phyloP scores from a whole-genome alignment of 1,140 invertebrate species.

The Hyles euphorbiae region DNA sequence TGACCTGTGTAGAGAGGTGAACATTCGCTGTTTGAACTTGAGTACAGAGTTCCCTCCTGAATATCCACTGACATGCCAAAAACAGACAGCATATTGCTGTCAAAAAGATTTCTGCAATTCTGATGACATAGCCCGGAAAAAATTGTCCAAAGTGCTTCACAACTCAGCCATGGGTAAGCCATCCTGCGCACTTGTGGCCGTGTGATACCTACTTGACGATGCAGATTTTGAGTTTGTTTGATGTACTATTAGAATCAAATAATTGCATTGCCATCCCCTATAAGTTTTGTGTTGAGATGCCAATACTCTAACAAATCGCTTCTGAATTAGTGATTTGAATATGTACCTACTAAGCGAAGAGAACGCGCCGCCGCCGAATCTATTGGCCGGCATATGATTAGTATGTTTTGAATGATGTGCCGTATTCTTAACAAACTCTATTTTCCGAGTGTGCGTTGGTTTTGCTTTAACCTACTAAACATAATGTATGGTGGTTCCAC shows the following conservation, averaged over 20 bases:
- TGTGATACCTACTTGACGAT: slow-evolving; percentile 47
- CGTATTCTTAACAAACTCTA: slow-evolving; percentile 62
- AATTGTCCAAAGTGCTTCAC: slow-evolving; percentile 44
- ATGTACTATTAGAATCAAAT: slow-evolving; percentile 65
- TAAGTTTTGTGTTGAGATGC: slow-evolving; percentile 72
- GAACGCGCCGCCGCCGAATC: slow-evolving; percentile 25
- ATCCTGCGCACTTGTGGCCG: slow-evolving; percentile 52
- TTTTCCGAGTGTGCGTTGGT: slow-evolving; percentile 71
- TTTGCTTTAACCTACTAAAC: slow-evolving; percentile 73
- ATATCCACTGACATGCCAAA: slow-evolving; percentile 54
- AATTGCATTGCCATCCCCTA: slow-evolving; percentile 62
- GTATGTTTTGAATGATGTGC: slow-evolving; percentile 69
- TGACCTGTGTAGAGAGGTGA: slow-evolving; percentile 57
- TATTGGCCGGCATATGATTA: slow-evolving; percentile 29
- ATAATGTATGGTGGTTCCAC: slow-evolving; percentile 67
- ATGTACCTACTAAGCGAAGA: slow-evolving; percentile 60
- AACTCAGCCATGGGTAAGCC: slow-evolving; percentile 59
- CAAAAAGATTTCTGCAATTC: slow-evolving; percentile 63
- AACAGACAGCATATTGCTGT: slow-evolving; percentile 61
- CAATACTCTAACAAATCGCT: slow-evolving; percentile 68
- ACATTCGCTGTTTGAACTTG: slow-evolving; percentile 58
- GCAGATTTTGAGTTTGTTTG: slow-evolving; percentile 68
- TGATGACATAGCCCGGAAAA: slow-evolving; percentile 49
- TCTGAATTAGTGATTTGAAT: slow-evolving; percentile 63
- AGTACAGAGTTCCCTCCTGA: slow-evolving; percentile 54